Conservation (phyloP, 2,797 vertebrate genomes). For the Poecilia picta region DNA sequence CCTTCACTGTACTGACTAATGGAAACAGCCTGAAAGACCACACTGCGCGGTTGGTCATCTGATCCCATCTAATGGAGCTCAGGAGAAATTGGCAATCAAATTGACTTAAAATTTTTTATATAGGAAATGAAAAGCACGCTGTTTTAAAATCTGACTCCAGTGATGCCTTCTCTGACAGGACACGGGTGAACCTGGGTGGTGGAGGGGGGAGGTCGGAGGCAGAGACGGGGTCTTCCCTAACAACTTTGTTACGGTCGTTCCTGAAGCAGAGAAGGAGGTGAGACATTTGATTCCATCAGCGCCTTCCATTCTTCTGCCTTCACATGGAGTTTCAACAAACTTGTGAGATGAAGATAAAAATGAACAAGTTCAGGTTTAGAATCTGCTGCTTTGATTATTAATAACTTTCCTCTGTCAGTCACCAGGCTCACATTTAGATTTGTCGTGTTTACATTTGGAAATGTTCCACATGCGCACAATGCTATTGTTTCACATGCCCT, state of each 20-base stretch:
- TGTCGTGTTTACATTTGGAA: no score
- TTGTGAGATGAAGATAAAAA: not conserved
- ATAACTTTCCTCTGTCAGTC: not conserved
- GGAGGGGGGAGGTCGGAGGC: constrained; percentile 90
- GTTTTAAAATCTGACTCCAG: not conserved
- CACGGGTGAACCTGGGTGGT: constrained; percentile 93
- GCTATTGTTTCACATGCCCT: no score
- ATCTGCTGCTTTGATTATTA: not conserved
- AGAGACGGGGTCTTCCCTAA: constrained; percentile 94
- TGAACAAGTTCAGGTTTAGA: not conserved
- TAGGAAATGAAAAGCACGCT: not conserved
- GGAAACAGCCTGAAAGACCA: not conserved
- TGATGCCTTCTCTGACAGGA: constrained; percentile 79
- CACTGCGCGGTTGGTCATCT: not conserved
- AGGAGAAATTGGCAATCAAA: not conserved
- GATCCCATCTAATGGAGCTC: constrained; percentile 53
- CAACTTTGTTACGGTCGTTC: constrained; percentile 87
- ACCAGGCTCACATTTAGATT: not conserved
- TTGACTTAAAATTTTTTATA: not conserved
- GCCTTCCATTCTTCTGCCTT: not conserved
- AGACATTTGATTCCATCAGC: constrained; percentile 14
- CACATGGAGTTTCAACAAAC: not conserved
- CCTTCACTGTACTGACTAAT: not conserved
- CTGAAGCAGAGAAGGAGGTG: constrained; percentile 92
- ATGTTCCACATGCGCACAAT: no score